These are phyloP conservation scores for Ephydatia muelleri DNA, from an alignment of 37 sponge, comb jelly and placozoan genomes.

Conservation along the genomic window DNA sequence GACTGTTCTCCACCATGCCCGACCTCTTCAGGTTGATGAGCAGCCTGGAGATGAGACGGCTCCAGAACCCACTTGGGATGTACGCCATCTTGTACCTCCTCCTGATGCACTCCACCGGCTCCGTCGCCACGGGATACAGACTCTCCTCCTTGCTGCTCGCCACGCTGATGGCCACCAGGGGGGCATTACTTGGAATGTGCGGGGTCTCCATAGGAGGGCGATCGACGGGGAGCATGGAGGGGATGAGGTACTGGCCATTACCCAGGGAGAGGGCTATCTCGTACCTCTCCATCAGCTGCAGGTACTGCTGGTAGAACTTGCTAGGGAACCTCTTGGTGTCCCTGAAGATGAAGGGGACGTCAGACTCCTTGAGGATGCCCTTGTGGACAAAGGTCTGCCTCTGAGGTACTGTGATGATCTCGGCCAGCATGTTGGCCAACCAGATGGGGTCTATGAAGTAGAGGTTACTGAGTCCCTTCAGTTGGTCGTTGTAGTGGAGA, in stretches of 20 bases:
- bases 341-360: conserved; percentile 80
- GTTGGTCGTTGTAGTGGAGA: conserved; percentile 93
- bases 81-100: conserved; percentile 84
- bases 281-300: conserved; percentile 92
- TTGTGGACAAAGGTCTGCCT: conserved; percentile 78
- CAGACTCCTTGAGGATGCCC: conserved; percentile 80
- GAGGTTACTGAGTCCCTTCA: conserved; percentile 85
- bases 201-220: no score
- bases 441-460: conserved; percentile 97
- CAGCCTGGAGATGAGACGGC: conserved; percentile 87
- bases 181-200: no score
- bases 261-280: conserved; percentile 92
- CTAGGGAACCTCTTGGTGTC: conserved; percentile 68
- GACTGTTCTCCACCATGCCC: conserved; percentile 40
- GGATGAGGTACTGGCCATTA: conserved; percentile 76
- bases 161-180: neutral
- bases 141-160: neutral
- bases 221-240: conserved; percentile 88
- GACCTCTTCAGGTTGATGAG: conserved; percentile 85
- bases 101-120: conserved; percentile 39
- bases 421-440: conserved; percentile 90
- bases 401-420: conserved; percentile 89
- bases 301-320: conserved; percentile 79
- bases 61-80: conserved; percentile 97
- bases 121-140: conserved; percentile 26